Evolutionary conservation across 2,888 invertebrate genomes (phyloP), one percentile per base, ranked within the genome.

Genomic region (Lingula anatina): DNA sequence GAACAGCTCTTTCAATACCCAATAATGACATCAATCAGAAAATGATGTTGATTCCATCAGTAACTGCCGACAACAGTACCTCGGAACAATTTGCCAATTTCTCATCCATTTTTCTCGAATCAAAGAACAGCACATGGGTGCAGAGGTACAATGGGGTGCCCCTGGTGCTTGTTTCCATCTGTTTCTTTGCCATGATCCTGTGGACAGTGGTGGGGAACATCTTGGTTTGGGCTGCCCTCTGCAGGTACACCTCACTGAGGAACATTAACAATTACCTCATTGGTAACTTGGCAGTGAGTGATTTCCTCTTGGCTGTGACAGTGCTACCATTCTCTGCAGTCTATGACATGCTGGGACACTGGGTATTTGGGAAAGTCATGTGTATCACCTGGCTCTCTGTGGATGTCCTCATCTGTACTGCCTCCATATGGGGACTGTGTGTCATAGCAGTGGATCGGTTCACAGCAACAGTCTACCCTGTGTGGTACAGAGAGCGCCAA

Each of bases 191-290:
- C n/a, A 63, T 75, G n/a, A 71, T 66, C 2, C 53, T 71, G 5
- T 68, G 66, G 60, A 76, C 75, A 5, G 63, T 72, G 23, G 59
- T 72, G 49, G 76, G 77, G 35, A 77, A 77, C 57, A 49, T 68
- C 9, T 54, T 76, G 38, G 76, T 77, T 5, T 57, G 70, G 24
- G 46, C 71, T 7, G 73, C 77, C 5, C 58, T 77, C 38, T 69
- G 66, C 56, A 61, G 61, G 42, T 71, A 65, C 58, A 64, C 62
- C 41, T 60, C 61, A 23, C 62, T 76, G 38, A 62, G 73, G 41
- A 71, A 74, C n/a, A 71, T 73, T 59, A 75, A 76, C 9, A 77
- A 77, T 57, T 72, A 70, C 57, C 60, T 77, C 49, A 77, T 77
- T 27, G 77, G 75, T 5, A 77, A 77, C 54, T 59, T 77, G 40